Percentiles rank a stretch among this genome's conserved stretches.
Evolutionary conservation across 2,888 invertebrate species (phyloP).

Genomic region (Ectemnius lituratus): DNA sequence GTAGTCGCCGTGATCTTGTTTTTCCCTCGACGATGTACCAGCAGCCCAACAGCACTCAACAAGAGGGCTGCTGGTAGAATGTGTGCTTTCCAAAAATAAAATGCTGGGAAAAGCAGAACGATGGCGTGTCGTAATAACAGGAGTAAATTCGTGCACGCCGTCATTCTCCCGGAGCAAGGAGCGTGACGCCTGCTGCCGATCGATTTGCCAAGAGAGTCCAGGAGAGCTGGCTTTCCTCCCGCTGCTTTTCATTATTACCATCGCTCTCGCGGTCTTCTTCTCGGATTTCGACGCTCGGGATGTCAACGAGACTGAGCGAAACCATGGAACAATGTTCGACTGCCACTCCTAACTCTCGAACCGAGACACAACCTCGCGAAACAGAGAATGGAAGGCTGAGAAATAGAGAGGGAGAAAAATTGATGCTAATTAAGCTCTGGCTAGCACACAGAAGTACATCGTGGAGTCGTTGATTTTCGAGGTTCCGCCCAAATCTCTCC

Average conservation of each 20-base stretch:
- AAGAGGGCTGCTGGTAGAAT: too few relatives aligned
- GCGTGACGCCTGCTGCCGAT: slow-evolving; percentile 15
- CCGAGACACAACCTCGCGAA: slow-evolving; percentile 21
- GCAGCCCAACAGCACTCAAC: too few relatives aligned
- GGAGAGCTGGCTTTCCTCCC: neutral
- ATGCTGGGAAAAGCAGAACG: neutral
- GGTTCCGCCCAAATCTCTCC: slow-evolving; percentile 20
- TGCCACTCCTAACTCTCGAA: slow-evolving; percentile 31
- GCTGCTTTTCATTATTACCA: neutral
- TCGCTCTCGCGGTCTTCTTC: slow-evolving; percentile 9
- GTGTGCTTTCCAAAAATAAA: too few relatives aligned
- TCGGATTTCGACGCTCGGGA: neutral
- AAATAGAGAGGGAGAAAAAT: slow-evolving; percentile 20
- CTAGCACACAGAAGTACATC: neutral
- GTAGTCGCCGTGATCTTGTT: neutral
- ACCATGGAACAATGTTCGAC: neutral
- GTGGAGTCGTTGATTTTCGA: slow-evolving; percentile 28
- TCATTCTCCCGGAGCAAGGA: slow-evolving; percentile 23
- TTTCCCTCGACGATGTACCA: neutral
- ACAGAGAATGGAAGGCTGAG: neutral
- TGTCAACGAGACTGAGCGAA: slow-evolving; percentile 5
- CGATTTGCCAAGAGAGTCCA: slow-evolving; percentile 6
- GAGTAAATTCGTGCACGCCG: slow-evolving; percentile 12
- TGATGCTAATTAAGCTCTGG: slow-evolving; percentile 35
- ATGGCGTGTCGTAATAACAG: slow-evolving; percentile 1